Evolutionary conservation across 2,113 vertebrate genomes (phyloP), one percentile per base, ranked within the genome.

Genomic region (Fukomys damarensis): DNA sequence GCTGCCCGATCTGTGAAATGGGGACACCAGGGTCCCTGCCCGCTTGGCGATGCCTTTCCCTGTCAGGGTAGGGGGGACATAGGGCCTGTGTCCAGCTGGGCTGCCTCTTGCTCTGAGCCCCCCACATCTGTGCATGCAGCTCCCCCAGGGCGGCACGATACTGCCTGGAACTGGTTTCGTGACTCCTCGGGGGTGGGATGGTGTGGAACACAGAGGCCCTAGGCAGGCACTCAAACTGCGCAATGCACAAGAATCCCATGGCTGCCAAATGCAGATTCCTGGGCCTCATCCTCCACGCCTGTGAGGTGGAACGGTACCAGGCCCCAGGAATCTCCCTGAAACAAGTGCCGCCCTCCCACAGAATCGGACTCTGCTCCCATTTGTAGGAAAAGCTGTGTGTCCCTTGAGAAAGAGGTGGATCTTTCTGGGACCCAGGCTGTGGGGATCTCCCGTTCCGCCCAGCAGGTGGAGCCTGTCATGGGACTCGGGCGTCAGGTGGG

Each of bases 161-260:
- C 77, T 30, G n/a, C 81, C 35, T 19, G 1, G 38, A 11, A 22
- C 46, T 81, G 35, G 24, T 63, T 56, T 61, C 54, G 32, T 56
- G 49, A 72, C 7, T 22, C 2, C 1, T 61, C 8, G 22, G n/a
- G 83, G 52, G 32, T 11, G 0, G 43, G 56, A n/a, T 19, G 41
- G 28, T 3, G 26, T 2, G 8, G 26, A 61, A 20, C 24, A 30
- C 4, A 3, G 41, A 28, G 12, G 28, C 6, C 46, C 3, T 22
- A 58, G 20, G n/a, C 38, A 43, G 56, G 43, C 8, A 38, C 52
- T 74, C 56, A 38, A 41, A 81, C 4, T 61, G 38, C 16, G 59
- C 17, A 79, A 4, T 49, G 35, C 0, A 0, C 0, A 3, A 0
- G 84, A 63, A 16, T 65, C 46, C 16, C 56, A 49, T 0, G 10